Evolutionary conservation across 2,113 vertebrate species (phyloP), one percentile per base, ranked within the genome.

Genomic region (mouse (Mus musculus)): DNA sequence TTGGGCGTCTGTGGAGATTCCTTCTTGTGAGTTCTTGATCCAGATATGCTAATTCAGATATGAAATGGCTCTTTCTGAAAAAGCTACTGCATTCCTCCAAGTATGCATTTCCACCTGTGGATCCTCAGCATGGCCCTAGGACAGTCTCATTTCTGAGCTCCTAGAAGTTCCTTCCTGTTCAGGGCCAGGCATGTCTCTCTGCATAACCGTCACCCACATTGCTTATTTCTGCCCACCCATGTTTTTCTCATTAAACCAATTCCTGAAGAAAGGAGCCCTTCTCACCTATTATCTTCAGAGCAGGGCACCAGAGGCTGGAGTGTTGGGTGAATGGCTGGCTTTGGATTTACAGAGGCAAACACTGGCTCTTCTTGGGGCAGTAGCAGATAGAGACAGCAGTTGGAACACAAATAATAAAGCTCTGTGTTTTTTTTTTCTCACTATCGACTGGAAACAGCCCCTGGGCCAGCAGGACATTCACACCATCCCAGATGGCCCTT

Each of bases 21-120:
- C 63, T 87, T 69, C 85, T n/a, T 71, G 42, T 71, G 30, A 54
- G 33, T 49, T 69, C 16, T 86, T 67, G 16, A 86, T 56, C n/a
- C 28, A 49, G 59, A n/a, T 36, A 26, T 0, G 0, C 20, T 52
- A 67, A 69, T 69, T 71, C 0, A 1, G 3, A 22, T n/a, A 17
- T 49, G 30, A 49, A 49, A 33, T 7, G 16, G 26, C 28, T 49
- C 39, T 67, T 86, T 86, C 28, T 3, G 11, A 69, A 30, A 49
- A 86, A 67, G 28, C 5, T 30, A 19, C 46, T 49, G 30, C 28
- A 33, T 67, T 65, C 61, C 22, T 39, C 82, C 67, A 11, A 8
- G 30, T 30, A 17, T 8, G 19, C 46, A 30, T 33, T 49, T 86
- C 16, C 39, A 33, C 11, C 42, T 67, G 42, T 33, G 82, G 42